A percentile compares a stretch with the other conserved stretches of the same genome.
Evolutionary conservation across 2,888 invertebrate species (phyloP).

Genomic region (Drosophila recens): DNA sequence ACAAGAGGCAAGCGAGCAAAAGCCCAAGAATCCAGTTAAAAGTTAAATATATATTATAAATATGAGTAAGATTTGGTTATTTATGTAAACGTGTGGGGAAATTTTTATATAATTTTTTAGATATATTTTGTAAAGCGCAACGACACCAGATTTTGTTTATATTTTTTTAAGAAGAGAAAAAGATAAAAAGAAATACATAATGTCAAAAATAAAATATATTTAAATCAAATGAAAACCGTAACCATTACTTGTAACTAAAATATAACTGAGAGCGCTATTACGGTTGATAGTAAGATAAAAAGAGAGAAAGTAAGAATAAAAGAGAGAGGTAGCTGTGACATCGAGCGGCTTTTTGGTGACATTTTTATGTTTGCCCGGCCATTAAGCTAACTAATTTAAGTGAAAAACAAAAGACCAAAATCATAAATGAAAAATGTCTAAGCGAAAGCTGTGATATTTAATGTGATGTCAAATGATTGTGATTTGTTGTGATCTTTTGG

Average conservation of each 20-base stretch:
- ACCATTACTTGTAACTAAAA: conserved; percentile 65
- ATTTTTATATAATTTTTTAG: conserved; percentile 39
- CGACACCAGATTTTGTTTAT: conserved; percentile 80
- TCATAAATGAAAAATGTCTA: conserved; percentile 49
- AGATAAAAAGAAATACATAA: conserved; percentile 80
- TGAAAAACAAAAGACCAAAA: conserved; percentile 36
- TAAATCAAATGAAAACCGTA: conserved; percentile 71
- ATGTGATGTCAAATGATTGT: conserved; percentile 46
- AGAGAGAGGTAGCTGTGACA: conserved; percentile 51
- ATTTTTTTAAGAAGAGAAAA: conserved; percentile 68
- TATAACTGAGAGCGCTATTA: conserved; percentile 54
- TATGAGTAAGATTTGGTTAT: conserved; percentile 55
- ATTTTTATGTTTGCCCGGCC: conserved; percentile 55
- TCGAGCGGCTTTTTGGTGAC: conserved; percentile 30
- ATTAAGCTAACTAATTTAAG: conserved; percentile 58
- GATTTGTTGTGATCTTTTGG: conserved; percentile 25
- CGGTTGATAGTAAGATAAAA: conserved; percentile 36
- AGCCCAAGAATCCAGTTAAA: conserved; percentile 59
- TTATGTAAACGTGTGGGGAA: conserved; percentile 45
- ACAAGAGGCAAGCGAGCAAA: conserved; percentile 79
- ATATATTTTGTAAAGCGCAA: conserved; percentile 74
- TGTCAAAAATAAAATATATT: conserved; percentile 80
- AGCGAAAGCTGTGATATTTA: conserved; percentile 64
- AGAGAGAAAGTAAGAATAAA: conserved; percentile 20
- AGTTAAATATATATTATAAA: conserved; percentile 24